phyloP scores from a whole-genome alignment of 2,888 invertebrate genomes.

The Elysia crispata region DNA sequence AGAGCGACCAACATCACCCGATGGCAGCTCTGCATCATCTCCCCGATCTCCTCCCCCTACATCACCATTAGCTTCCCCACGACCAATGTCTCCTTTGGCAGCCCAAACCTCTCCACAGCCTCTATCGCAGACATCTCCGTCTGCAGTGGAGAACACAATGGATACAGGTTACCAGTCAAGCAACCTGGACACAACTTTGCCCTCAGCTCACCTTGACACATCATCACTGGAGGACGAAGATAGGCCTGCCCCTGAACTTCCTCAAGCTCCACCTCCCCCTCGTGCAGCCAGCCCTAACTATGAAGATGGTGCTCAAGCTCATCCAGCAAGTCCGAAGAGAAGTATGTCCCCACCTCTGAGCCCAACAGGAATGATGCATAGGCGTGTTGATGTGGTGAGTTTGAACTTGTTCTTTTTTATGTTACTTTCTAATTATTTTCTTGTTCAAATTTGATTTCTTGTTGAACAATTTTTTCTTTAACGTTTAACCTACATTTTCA shows the following conservation, averaged over 20 bases:
- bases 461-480: too few species aligned
- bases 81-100: constrained; percentile 37
- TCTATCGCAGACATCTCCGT: neutral
- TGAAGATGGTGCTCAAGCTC: constrained; percentile 34
- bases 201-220: neutral
- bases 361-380: constrained; percentile 59
- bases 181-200: too few species aligned
- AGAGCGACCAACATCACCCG: neutral
- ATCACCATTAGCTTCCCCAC: neutral
- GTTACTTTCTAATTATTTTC: too few species aligned
- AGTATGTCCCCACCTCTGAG: constrained; percentile 62
- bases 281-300: neutral
- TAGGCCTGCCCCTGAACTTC: constrained; percentile 54
- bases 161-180: neutral
- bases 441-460: too few species aligned
- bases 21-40: neutral
- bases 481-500: too few species aligned
- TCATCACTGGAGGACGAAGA: constrained; percentile 48
- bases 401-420: too few species aligned
- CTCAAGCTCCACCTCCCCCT: constrained; percentile 49
- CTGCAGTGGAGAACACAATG: neutral
- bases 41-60: neutral
- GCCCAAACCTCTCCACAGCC: neutral
- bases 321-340: constrained; percentile 60
- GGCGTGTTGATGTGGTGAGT: constrained; percentile 59